phyloP scores from a whole-genome alignment of 2,113 vertebrate genomes.

The Calypte anna region DNA sequence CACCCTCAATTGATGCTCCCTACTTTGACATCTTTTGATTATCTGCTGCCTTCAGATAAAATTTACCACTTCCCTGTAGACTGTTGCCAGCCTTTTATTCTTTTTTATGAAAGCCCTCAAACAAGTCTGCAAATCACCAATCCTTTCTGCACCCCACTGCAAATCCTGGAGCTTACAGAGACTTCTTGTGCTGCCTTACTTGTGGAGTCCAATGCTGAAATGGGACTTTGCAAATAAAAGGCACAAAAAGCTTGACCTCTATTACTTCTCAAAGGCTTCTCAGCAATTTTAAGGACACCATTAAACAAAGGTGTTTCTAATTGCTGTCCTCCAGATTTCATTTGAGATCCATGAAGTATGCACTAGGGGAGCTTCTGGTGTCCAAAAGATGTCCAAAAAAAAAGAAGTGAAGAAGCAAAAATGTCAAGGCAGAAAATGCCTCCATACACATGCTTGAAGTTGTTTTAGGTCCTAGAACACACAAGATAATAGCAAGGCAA shows the following conservation, averaged over 20 bases:
- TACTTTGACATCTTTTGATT: neutral
- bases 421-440: neutral
- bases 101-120: neutral
- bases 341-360: neutral
- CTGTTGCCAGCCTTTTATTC: neutral
- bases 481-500: neutral
- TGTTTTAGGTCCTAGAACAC: neutral
- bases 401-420: neutral
- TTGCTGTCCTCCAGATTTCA: neutral
- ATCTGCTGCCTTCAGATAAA: no score
- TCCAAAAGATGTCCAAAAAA: neutral
- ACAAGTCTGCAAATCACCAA: neutral
- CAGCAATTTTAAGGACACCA: neutral
- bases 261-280: neutral
- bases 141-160: neutral
- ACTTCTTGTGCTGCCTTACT: neutral
- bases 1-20: neutral
- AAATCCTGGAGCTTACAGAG: neutral
- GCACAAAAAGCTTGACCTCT: neutral
- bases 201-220: neutral
- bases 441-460: neutral
- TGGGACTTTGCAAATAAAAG: neutral
- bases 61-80: no score
- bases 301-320: neutral
- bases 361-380: neutral